Evolutionary conservation across 2,113 vertebrate species (phyloP).

Genomic region (Antennarius striatus): DNA sequence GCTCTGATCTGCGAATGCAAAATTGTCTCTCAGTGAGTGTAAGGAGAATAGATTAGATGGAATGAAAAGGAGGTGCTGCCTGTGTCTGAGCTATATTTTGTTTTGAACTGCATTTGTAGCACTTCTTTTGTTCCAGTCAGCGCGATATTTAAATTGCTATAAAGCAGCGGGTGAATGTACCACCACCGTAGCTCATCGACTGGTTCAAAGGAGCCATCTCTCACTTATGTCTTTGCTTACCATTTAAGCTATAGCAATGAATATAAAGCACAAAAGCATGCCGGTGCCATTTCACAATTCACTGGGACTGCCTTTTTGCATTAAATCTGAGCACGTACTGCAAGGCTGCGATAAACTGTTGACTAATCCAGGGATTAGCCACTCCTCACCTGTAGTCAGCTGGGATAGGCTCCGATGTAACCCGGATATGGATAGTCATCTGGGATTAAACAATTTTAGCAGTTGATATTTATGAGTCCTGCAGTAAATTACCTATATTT

Average conservation of each 20-base stretch:
- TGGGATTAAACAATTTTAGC: too few species aligned
- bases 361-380: too few species aligned
- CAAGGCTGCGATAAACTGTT: background rate
- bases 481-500: too few species aligned
- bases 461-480: too few species aligned
- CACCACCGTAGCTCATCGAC: background rate
- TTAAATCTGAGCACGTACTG: background rate
- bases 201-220: conserved; percentile 1
- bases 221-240: conserved; percentile 3
- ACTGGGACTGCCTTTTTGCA: too few species aligned
- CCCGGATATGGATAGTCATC: too few species aligned
- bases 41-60: conserved; percentile 19
- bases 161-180: conserved; percentile 9
- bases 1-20: conserved; percentile 20
- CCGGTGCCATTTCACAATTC: background rate
- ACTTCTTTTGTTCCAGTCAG: background rate
- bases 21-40: conserved; percentile 10
- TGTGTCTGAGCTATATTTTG: conserved; percentile 21
- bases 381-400: too few species aligned
- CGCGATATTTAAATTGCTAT: background rate
- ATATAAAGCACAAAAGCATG: background rate
- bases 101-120: conserved; percentile 19
- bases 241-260: background rate
- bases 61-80: conserved; percentile 7
- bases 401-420: too few species aligned